phyloP scores from a whole-genome alignment of 2,113 vertebrate genomes.

The Myrmecophaga tridactyla region DNA sequence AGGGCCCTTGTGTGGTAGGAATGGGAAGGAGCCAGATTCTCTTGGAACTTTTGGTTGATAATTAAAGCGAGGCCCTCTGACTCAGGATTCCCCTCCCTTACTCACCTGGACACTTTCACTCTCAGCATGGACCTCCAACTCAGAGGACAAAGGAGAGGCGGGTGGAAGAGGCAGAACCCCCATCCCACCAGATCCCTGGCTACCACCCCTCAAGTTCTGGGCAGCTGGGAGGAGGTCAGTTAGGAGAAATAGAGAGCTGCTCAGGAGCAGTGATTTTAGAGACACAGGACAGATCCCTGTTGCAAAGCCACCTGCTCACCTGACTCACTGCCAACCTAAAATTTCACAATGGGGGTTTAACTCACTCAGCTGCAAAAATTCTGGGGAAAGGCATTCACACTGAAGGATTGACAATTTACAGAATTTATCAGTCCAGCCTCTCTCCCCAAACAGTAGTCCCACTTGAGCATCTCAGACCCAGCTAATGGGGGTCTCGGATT shows the following conservation, averaged over 20 bases:
- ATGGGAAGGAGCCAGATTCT: conserved; percentile 52
- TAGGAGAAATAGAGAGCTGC: neutral
- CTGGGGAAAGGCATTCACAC: neutral
- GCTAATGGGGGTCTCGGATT: neutral
- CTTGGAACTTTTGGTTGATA: conserved; percentile 63
- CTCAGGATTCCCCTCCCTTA: neutral
- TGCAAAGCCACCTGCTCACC: neutral
- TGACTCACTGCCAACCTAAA: neutral
- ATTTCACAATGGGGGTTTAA: neutral
- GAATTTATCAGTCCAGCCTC: neutral
- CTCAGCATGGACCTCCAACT: neutral
- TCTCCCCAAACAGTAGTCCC: neutral
- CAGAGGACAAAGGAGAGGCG: neutral
- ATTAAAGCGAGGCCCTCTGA: neutral
- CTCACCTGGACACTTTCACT: neutral
- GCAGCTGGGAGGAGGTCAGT: neutral
- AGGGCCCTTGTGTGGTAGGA: neutral
- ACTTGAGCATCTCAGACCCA: neutral
- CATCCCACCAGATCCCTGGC: neutral
- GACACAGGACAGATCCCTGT: neutral
- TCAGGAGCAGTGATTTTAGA: neutral
- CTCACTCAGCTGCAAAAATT: neutral
- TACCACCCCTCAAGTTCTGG: neutral
- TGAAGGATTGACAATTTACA: neutral
- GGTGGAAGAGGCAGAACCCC: neutral